Percentiles rank a stretch among this genome's conserved stretches.
Conservation (phyloP, 2,888 invertebrate genomes). For the Hesperia comma region DNA sequence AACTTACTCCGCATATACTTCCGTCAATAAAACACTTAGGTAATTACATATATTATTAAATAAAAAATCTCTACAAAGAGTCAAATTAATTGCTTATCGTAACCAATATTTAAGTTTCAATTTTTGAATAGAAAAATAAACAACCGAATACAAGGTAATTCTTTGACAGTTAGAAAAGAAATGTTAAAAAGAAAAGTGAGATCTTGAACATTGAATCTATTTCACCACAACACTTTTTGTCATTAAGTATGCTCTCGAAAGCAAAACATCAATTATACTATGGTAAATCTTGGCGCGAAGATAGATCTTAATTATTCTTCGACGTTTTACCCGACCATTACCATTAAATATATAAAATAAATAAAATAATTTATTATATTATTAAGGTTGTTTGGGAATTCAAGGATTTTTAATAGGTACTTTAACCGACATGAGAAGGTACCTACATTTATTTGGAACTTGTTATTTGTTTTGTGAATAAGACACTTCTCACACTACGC, state of each 20-base stretch:
- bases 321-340: too few relatives aligned
- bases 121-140: not conserved
- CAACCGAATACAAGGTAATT: slow-evolving; percentile 13
- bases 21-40: not conserved
- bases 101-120: not conserved
- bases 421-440: too few relatives aligned
- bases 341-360: too few relatives aligned
- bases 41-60: not conserved
- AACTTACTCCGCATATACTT: not conserved
- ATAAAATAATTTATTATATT: too few relatives aligned
- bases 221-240: slow-evolving; percentile 28
- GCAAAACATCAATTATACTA: slow-evolving; percentile 33
- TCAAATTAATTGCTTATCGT: slow-evolving; percentile 8
- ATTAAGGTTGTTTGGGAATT: too few relatives aligned
- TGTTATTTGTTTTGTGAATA: too few relatives aligned
- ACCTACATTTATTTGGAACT: too few relatives aligned
- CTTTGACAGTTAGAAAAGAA: slow-evolving; percentile 18
- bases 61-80: not conserved
- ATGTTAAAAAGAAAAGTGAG: slow-evolving; percentile 24
- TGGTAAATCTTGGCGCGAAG: slow-evolving; percentile 11
- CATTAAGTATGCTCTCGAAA: slow-evolving; percentile 23
- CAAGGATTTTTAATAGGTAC: too few relatives aligned
- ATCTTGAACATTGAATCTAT: slow-evolving; percentile 6
- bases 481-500: too few relatives aligned
- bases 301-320: not conserved